A percentile compares a stretch with the other conserved stretches of the same genome.
Conservation (phyloP, 2,888 invertebrate species). For the Leptura quadrifasciata region DNA sequence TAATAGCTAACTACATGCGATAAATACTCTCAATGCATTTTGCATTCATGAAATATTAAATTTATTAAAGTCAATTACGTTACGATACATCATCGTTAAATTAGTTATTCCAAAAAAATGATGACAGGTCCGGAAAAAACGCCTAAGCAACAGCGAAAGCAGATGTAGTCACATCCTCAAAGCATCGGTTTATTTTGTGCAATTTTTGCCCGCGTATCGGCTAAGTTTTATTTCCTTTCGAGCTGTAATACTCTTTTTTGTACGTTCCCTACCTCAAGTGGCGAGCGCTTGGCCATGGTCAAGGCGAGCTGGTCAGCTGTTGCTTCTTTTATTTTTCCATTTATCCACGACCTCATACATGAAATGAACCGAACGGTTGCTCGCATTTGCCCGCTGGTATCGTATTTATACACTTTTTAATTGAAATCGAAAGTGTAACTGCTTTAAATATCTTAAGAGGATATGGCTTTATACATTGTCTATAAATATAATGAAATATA, state of each 20-base stretch:
- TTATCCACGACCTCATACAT: conserved; percentile 10
- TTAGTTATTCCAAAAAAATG: background rate
- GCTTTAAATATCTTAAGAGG: background rate
- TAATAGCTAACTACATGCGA: too few relatives aligned
- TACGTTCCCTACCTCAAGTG: conserved; percentile 55
- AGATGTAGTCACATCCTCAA: conserved; percentile 51
- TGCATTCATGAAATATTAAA: too few relatives aligned
- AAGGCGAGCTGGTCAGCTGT: conserved; percentile 59
- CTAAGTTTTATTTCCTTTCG: conserved; percentile 52
- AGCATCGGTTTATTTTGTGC: conserved; percentile 50
- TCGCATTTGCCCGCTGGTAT: conserved; percentile 17
- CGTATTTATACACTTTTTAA: conserved; percentile 27
- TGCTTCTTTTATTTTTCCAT: conserved; percentile 36
- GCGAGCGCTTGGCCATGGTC: conserved; percentile 56
- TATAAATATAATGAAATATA: too few relatives aligned
- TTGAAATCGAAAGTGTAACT: conserved; percentile 37
- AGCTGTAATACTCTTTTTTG: conserved; percentile 47
- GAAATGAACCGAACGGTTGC: conserved; percentile 34
- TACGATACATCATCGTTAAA: conserved; percentile 15
- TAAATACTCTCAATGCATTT: background rate
- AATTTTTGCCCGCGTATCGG: conserved; percentile 52
- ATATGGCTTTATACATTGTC: background rate
- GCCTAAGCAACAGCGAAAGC: conserved; percentile 37
- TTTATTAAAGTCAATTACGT: background rate
- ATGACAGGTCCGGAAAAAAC: conserved; percentile 20